Conservation (phyloP, 2,888 invertebrate genomes). For the Drosophila mayaguana region DNA sequence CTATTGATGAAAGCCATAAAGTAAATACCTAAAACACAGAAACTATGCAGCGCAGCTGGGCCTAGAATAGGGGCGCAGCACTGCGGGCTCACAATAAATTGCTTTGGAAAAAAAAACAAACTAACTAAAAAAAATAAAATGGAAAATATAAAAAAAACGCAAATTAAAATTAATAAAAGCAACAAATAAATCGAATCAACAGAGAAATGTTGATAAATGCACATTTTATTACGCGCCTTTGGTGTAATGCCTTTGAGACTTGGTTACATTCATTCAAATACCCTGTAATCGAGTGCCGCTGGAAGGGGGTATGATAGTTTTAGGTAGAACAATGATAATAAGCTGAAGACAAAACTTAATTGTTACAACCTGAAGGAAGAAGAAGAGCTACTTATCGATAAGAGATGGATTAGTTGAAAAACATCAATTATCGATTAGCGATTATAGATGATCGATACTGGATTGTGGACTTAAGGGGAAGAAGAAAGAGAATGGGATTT, state of each 20-base stretch:
- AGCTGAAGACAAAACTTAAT: background rate
- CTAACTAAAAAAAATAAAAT: background rate
- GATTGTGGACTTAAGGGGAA: background rate
- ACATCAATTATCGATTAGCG: background rate
- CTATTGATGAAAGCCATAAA: constrained; percentile 61
- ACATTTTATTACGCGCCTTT: constrained; percentile 12
- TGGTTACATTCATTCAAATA: background rate
- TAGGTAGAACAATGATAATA: no score
- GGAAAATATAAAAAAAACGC: background rate
- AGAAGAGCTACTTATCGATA: no score
- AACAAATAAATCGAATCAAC: background rate
- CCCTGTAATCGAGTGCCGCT: background rate
- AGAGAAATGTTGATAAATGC: constrained; percentile 15
- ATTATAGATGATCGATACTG: background rate
- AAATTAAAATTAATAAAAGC: constrained; percentile 34
- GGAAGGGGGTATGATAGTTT: background rate
- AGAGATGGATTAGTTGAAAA: no score
- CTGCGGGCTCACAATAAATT: constrained; percentile 35
- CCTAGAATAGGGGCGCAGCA: constrained; percentile 11
- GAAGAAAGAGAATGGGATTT: no score
- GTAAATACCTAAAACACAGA: constrained; percentile 56
- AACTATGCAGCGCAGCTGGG: constrained; percentile 5
- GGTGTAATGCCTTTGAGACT: constrained; percentile 7
- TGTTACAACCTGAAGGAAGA: no score
- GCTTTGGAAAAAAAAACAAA: background rate